Percentiles rank a stretch among this genome's conserved stretches.
Evolutionary conservation across 2,888 invertebrate genomes (phyloP).

Genomic region (Sarcophaga subvicina): DNA sequence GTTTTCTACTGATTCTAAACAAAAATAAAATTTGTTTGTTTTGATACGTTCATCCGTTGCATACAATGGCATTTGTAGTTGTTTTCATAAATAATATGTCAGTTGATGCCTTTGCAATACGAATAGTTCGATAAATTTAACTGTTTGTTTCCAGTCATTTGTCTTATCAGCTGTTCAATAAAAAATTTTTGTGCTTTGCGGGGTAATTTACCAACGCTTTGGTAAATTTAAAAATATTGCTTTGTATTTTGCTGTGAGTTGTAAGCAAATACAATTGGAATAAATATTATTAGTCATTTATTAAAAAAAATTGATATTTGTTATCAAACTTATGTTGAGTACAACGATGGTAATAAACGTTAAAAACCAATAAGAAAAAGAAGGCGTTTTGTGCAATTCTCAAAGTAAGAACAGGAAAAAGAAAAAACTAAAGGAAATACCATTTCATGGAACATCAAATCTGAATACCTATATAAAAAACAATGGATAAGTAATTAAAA

Average conservation of each 20-base stretch:
- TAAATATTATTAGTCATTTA: conserved; percentile 46
- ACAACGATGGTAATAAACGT: conserved; percentile 8
- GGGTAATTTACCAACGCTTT: conserved; percentile 14
- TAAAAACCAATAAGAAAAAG: neutral
- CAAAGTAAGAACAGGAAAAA: neutral
- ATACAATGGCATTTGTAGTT: neutral
- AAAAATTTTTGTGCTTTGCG: neutral
- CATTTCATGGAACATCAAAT: conserved; percentile 25
- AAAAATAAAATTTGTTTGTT: conserved; percentile 25
- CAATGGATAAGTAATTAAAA: conserved; percentile 20
- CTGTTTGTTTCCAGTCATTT: neutral
- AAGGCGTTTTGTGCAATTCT: conserved; percentile 16
- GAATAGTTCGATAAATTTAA: conserved; percentile 10
- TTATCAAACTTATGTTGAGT: conserved; percentile 32
- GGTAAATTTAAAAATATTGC: neutral
- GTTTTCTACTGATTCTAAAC: conserved; percentile 19
- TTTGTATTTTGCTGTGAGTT: conserved; percentile 22
- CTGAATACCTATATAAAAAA: neutral
- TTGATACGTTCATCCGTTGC: conserved; percentile 13
- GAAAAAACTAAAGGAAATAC: neutral
- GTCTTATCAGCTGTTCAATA: conserved; percentile 34
- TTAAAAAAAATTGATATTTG: conserved; percentile 6
- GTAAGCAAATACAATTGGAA: conserved; percentile 19
- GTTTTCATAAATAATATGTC: neutral
- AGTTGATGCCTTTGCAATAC: conserved; percentile 5